A percentile compares a stretch with the other conserved stretches of the same genome.
Conservation (phyloP, 1,140 invertebrate species). For the Drosophila persimilis region DNA sequence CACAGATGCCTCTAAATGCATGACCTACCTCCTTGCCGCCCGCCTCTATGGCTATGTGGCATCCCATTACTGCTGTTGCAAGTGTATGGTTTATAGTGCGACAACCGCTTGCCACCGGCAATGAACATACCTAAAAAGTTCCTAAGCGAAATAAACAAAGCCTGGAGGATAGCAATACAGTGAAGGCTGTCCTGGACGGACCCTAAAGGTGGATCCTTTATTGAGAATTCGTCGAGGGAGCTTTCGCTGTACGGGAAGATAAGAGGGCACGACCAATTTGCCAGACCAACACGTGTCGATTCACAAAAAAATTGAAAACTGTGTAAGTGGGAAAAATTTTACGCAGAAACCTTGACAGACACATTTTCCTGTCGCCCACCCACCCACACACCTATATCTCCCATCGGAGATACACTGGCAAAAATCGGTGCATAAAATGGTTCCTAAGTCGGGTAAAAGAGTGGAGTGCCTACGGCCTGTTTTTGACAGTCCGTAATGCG, state of each 20-base stretch:
- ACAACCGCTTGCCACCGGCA: not conserved
- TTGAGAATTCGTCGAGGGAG: no score
- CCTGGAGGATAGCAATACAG: not conserved
- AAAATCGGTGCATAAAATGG: no score
- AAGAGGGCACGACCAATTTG: no score
- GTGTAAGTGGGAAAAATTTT: constrained; percentile 28
- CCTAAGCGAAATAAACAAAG: constrained; percentile 17
- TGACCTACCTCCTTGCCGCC: not conserved
- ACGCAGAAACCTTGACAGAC: constrained; percentile 1
- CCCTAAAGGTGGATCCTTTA: no score
- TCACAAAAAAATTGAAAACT: constrained; percentile 16
- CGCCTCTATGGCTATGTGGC: not conserved
- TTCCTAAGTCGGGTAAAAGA: no score
- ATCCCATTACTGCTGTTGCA: constrained; percentile 23
- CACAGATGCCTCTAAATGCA: constrained; percentile 49
- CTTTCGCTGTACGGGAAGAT: no score
- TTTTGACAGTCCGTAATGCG: no score
- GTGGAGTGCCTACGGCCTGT: no score
- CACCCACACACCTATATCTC: no score
- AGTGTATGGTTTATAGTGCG: constrained; percentile 23
- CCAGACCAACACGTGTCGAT: constrained; percentile 20
- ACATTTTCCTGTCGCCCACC: no score
- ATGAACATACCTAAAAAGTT: constrained; percentile 6
- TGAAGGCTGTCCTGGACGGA: no score
- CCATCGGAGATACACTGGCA: no score